A percentile compares a stretch with the other conserved stretches of the same genome.
Evolutionary conservation across 2,888 invertebrate genomes (phyloP).

Genomic region (Nineta flava): DNA sequence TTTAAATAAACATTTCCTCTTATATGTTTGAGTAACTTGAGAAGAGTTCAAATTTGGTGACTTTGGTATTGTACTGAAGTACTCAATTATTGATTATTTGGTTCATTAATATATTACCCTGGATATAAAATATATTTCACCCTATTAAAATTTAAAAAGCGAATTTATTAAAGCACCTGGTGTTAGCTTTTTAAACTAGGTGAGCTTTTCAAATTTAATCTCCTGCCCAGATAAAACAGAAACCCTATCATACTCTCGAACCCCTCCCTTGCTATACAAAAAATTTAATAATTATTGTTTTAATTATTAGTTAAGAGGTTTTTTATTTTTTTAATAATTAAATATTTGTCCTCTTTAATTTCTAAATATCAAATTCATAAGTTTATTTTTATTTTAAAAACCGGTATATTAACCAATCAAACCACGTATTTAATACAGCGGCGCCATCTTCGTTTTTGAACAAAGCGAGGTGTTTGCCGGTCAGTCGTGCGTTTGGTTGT

Average conservation of each 20-base stretch:
- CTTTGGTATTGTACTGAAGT: too few relatives aligned
- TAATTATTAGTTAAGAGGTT: constrained; percentile 10
- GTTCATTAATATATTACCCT: too few relatives aligned
- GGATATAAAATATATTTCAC: too few relatives aligned
- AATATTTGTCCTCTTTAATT: constrained; percentile 1
- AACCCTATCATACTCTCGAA: constrained; percentile 43
- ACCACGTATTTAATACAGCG: constrained; percentile 36
- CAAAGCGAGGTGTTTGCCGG: constrained; percentile 49
- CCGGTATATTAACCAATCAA: constrained; percentile 27
- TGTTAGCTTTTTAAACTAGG: constrained; percentile 8
- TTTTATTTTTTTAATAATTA: constrained; percentile 19
- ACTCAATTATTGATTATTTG: too few relatives aligned
- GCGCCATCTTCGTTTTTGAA: constrained; percentile 78
- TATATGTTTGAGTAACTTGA: too few relatives aligned
- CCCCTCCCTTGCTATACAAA: constrained; percentile 35
- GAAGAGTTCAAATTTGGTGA: too few relatives aligned
- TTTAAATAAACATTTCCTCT: too few relatives aligned
- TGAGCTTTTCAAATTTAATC: constrained; percentile 15
- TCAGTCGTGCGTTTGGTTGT: constrained; percentile 52
- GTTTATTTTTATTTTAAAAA: constrained; percentile 16
- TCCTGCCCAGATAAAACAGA: constrained; percentile 15
- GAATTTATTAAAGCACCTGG: constrained; percentile 5
- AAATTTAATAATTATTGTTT: constrained; percentile 13
- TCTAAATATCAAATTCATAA: constrained; percentile 13
- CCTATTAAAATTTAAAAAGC: too few relatives aligned